phyloP scores from a whole-genome alignment of 2,888 invertebrate genomes.

The Rhorus exstirpatorius region DNA sequence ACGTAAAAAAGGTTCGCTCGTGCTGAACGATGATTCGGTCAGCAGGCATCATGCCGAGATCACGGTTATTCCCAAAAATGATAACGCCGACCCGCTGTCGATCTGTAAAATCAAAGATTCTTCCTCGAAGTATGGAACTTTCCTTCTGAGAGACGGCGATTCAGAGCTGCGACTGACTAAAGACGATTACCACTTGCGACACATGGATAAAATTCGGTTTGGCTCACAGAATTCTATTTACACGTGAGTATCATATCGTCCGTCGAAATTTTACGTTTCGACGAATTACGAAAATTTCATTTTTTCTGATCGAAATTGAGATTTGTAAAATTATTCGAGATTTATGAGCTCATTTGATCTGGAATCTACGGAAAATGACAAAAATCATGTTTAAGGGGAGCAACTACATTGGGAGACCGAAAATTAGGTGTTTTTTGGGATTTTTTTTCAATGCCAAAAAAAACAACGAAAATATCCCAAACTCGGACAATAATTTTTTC shows the following conservation, averaged over 20 bases:
- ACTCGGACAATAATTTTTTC: no score
- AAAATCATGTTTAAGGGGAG: no score
- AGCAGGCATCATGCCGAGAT: constrained; percentile 62
- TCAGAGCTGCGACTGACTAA: background rate
- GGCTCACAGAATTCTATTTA: constrained; percentile 53
- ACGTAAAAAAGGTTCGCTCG: constrained; percentile 49
- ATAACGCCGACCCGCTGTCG: constrained; percentile 34
- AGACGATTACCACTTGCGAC: constrained; percentile 25
- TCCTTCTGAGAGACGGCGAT: constrained; percentile 9
- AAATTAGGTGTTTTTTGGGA: no score
- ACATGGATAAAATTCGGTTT: constrained; percentile 52
- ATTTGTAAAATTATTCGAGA: no score
- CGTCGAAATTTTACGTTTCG: background rate
- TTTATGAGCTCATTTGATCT: no score
- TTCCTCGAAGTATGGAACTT: constrained; percentile 58
- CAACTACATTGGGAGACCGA: no score
- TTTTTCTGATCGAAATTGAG: no score
- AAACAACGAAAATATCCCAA: no score
- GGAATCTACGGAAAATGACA: no score
- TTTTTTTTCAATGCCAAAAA: no score
- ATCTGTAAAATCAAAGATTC: constrained; percentile 45
- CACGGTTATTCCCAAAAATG: constrained; percentile 2
- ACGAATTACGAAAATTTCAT: no score
- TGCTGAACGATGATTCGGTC: constrained; percentile 47
- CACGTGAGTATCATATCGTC: constrained; percentile 40